Conservation (phyloP, 1,140 invertebrate genomes). For the Zeugodacus cucurbitae region DNA sequence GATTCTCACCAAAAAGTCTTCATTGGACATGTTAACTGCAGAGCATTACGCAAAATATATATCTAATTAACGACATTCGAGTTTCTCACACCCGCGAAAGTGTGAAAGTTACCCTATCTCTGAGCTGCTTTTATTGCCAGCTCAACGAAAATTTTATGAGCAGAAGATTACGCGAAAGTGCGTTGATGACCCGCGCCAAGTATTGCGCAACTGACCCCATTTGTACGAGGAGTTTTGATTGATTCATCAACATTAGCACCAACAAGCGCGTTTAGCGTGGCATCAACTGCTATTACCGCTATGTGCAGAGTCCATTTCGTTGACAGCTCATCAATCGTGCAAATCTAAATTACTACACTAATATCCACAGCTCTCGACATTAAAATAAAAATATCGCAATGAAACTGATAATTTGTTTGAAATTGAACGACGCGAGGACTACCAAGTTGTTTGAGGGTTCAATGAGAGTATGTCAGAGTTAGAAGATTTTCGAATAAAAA, state of each 20-base stretch:
- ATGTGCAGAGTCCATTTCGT: neutral
- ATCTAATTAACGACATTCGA: no score
- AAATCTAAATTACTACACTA: neutral
- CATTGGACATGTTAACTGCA: no score
- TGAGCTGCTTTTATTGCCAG: neutral
- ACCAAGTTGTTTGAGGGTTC: neutral
- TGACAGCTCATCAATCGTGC: neutral
- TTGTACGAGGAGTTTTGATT: neutral
- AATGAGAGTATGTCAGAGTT: neutral
- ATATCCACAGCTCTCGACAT: neutral
- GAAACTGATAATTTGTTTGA: neutral
- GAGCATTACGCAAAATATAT: no score
- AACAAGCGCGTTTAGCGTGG: neutral
- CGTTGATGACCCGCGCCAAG: neutral
- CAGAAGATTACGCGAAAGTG: neutral
- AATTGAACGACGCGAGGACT: neutral
- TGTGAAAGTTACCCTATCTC: neutral
- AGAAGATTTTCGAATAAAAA: neutral
- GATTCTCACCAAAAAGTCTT: no score
- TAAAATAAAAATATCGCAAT: neutral
- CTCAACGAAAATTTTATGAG: neutral
- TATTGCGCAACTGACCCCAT: neutral
- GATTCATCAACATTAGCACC: neutral
- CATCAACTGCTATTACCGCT: neutral
- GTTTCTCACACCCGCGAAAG: no score